These are phyloP conservation scores for Ceyx cyanopectus DNA, from an alignment of 2,113 vertebrate species.

Conservation along the genomic window DNA sequence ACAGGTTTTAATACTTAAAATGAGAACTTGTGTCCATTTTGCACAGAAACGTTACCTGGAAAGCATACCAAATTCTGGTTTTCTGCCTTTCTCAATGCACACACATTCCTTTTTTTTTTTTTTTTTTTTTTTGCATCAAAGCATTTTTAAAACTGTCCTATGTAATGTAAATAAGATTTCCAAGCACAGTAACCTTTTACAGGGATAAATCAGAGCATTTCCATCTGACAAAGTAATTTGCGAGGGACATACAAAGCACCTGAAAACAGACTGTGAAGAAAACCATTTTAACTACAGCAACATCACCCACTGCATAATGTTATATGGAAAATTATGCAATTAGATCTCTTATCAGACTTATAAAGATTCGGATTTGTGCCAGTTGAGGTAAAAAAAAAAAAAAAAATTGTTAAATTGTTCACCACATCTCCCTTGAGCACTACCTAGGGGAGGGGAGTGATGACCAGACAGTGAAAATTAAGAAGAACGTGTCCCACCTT, in stretches of 20 bases:
- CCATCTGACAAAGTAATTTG: slow-evolving; percentile 17
- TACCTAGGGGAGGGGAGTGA: slow-evolving; percentile 55
- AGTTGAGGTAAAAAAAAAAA: not conserved
- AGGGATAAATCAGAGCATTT: slow-evolving; percentile 26
- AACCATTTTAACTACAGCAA: slow-evolving; percentile 50
- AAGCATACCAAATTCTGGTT: slow-evolving; percentile 45
- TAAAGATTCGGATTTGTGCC: slow-evolving; percentile 42
- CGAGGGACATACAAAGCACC: slow-evolving; percentile 1
- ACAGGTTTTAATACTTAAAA: slow-evolving; percentile 73
- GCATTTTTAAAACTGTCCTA: slow-evolving; percentile 58
- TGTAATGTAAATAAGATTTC: slow-evolving; percentile 49
- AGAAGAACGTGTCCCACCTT: slow-evolving; percentile 65
- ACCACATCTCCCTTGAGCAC: not conserved
- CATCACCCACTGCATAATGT: slow-evolving; percentile 28
- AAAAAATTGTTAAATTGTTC: not conserved
- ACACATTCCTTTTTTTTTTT: not conserved
- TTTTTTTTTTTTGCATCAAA: not conserved
- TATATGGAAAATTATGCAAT: slow-evolving; percentile 55
- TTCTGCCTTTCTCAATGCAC: slow-evolving; percentile 17
- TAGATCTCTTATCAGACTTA: slow-evolving; percentile 58
- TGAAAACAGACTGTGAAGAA: slow-evolving; percentile 34
- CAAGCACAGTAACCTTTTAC: not conserved
- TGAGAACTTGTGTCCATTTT: slow-evolving; percentile 66
- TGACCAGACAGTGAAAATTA: slow-evolving; percentile 65
- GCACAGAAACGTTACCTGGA: slow-evolving; percentile 43